Percentiles rank a stretch among this genome's conserved stretches.
phyloP scores from a whole-genome alignment of 2,888 invertebrate species.

The Chironomus riparius region DNA sequence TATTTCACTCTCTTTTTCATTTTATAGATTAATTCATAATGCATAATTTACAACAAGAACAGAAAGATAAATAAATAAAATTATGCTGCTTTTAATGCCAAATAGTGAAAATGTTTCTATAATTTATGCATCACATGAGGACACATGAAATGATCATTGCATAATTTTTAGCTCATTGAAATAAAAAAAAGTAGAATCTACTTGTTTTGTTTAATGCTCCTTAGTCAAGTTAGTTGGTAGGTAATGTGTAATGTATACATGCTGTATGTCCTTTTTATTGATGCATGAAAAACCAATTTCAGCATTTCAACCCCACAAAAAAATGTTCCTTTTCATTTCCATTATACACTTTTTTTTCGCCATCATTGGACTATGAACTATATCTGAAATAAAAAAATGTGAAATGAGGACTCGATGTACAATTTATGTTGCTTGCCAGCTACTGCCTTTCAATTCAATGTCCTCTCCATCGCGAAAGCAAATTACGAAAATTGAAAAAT shows the following conservation, averaged over 20 bases:
- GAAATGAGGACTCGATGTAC: too few relatives aligned
- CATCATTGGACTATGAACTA: too few relatives aligned
- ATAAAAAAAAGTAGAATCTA: too few relatives aligned
- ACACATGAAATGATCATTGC: neutral
- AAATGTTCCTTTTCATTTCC: neutral
- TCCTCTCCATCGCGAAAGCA: neutral
- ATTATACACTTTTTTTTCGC: neutral
- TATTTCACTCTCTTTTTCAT: neutral
- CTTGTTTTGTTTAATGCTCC: too few relatives aligned
- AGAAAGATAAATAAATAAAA: neutral
- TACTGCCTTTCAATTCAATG: neutral
- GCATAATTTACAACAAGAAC: too few relatives aligned
- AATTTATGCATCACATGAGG: neutral
- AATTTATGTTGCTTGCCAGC: neutral
- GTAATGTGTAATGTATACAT: neutral
- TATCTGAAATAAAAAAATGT: neutral
- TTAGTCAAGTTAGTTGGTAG: neutral
- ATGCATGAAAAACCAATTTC: conserved; percentile 22
- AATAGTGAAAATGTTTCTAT: neutral
- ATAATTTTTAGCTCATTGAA: too few relatives aligned
- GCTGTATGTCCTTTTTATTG: conserved; percentile 5
- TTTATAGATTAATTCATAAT: neutral
- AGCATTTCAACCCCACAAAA: conserved; percentile 10
- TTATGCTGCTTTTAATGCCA: neutral
- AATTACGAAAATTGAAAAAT: conserved; percentile 23